Percentiles rank a stretch among this genome's conserved stretches.
phyloP scores from a whole-genome alignment of 2,888 invertebrate species.

The Drosophila emarginata region DNA sequence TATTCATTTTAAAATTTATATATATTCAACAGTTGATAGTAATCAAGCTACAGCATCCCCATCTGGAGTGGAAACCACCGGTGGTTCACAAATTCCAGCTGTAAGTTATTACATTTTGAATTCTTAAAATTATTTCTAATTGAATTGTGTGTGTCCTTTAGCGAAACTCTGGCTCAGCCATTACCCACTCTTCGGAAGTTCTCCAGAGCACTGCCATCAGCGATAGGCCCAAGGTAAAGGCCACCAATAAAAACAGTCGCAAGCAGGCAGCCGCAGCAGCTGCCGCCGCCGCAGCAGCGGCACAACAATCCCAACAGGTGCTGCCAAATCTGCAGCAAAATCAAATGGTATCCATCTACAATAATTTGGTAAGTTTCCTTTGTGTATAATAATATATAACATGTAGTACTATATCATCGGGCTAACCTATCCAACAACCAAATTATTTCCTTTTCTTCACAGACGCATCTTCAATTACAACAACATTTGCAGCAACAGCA shows the following conservation, averaged over 20 bases:
- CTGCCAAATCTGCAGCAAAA: conserved; percentile 78
- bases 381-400: no score
- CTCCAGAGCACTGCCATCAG: conserved; percentile 89
- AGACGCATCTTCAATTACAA: conserved; percentile 76
- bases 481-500: conserved; percentile 74
- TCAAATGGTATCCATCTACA: conserved; percentile 83
- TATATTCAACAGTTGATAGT: conserved; percentile 22
- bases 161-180: conserved; percentile 63
- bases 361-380: conserved; percentile 81
- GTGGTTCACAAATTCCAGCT: conserved; percentile 41
- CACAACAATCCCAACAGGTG: conserved; percentile 50
- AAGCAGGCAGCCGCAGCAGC: conserved; percentile 84
- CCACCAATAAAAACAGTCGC: conserved; percentile 90
- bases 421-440: no score
- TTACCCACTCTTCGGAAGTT: conserved; percentile 82
- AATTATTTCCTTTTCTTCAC: no score
- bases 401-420: no score
- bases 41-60: conserved; percentile 28
- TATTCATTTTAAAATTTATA: background rate
- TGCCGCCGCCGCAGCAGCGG: conserved; percentile 71
- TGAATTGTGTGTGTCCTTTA: background rate
- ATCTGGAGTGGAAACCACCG: conserved; percentile 36
- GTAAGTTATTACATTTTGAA: conserved; percentile 25
- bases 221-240: conserved; percentile 92
- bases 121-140: background rate